Evolutionary conservation across 2,888 invertebrate genomes (phyloP).

Genomic region (Cotesia congregata): DNA sequence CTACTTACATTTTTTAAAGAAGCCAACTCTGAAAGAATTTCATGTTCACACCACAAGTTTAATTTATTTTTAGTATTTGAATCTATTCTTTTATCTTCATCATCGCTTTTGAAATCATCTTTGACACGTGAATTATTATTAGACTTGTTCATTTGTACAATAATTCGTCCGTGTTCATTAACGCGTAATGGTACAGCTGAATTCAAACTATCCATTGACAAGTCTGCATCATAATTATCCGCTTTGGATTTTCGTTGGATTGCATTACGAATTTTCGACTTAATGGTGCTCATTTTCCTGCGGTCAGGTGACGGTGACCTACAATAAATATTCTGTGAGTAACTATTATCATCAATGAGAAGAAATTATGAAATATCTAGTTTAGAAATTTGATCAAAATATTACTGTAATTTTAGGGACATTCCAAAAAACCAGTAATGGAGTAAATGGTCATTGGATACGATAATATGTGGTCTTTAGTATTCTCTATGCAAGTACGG

Average conservation of each 20-base stretch:
- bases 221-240: conserved; percentile 63
- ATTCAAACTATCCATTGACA: conserved; percentile 66
- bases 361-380: too few species aligned
- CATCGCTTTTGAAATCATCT: conserved; percentile 51
- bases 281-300: conserved; percentile 56
- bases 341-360: not conserved
- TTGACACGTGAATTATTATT: conserved; percentile 50
- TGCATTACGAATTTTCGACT: conserved; percentile 55
- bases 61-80: conserved; percentile 45
- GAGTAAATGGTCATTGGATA: too few species aligned
- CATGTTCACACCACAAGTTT: conserved; percentile 60
- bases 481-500: too few species aligned
- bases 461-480: too few species aligned
- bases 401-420: too few species aligned
- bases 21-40: conserved; percentile 63
- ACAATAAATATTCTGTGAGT: conserved; percentile 20
- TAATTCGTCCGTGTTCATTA: conserved; percentile 73
- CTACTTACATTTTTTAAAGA: conserved; percentile 60
- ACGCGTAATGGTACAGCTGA: conserved; percentile 72
- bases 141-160: conserved; percentile 57
- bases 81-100: conserved; percentile 37
- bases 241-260: conserved; percentile 55
- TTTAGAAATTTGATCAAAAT: too few species aligned
- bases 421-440: too few species aligned
- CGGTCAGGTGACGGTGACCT: conserved; percentile 65